Evolutionary conservation across 2,797 vertebrate species (phyloP).

Genomic region (Sebastes hubbsi): DNA sequence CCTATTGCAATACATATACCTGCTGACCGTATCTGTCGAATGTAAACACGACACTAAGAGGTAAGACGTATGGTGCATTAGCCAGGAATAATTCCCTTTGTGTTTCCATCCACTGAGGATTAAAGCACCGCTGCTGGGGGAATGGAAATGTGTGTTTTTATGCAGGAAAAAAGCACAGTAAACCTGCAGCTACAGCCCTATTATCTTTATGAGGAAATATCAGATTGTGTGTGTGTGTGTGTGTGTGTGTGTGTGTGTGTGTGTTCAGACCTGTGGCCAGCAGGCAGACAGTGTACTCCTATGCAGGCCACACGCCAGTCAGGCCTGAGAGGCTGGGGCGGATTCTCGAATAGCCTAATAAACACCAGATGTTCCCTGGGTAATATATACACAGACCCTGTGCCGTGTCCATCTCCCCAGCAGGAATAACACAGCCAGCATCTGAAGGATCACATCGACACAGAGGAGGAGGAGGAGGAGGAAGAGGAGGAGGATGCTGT

Average conservation of each 20-base stretch:
- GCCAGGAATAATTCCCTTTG: constrained; percentile 30
- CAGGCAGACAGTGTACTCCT: constrained; percentile 66
- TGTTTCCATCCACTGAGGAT: constrained; percentile 57
- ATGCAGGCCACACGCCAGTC: constrained; percentile 80
- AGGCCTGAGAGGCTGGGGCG: constrained; percentile 71
- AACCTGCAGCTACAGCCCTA: constrained; percentile 50
- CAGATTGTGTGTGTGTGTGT: constrained; percentile 42
- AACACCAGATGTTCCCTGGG: constrained; percentile 84
- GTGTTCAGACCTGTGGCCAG: constrained; percentile 53
- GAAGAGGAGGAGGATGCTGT: neutral
- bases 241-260: constrained; percentile 36
- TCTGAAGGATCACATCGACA: constrained; percentile 53
- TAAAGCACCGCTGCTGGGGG: constrained; percentile 41
- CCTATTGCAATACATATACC: constrained; percentile 30
- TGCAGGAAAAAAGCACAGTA: constrained; percentile 40
- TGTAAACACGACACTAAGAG: constrained; percentile 58
- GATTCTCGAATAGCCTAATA: constrained; percentile 81
- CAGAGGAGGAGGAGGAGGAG: neutral
- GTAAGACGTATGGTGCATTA: constrained; percentile 47
- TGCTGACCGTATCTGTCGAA: constrained; percentile 49
- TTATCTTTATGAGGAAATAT: constrained; percentile 75
- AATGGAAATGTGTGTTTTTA: constrained; percentile 25
- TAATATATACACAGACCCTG: constrained; percentile 82
- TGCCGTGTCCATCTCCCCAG: constrained; percentile 74
- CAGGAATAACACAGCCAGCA: constrained; percentile 69